Base-by-base conservation (phyloP, 2,888 invertebrate genomes). In the Miltochrista miniata region DNA sequence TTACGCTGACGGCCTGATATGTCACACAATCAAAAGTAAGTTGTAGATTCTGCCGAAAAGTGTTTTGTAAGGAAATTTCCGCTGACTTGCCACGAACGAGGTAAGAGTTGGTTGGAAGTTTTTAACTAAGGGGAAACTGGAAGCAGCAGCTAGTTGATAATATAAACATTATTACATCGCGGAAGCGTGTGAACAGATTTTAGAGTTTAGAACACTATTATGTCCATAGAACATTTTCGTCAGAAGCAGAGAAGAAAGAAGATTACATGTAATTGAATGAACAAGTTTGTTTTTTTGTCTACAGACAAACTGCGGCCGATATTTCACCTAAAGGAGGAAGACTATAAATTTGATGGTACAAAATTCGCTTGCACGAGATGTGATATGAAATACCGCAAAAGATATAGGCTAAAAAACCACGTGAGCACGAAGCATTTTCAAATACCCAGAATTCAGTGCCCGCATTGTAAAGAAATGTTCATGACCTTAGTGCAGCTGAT, bases 351-450 rank as follows among this genome's bases (percentile, higher is more conserved):
- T 47, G 74, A 76, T 0, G 85, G 74, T 3, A 72, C 68, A 11
- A 38, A 39, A 0, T 79, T 71, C 64, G 47, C 58, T 8, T 87
- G 87, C 62, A 14, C 58, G 9, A 64, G 66, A 18, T 87, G 87
- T 58, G 78, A 80, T 9, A 84, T 79, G 41, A 52, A 46, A 2
- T 87, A 84, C 55, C 66, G 72, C 42, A 84, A 81, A 53, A 41
- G 67, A 1, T 66, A 54, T 54, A 77, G 84, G 0, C 56, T 87
- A 0, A 64, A 73, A 7, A 74, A 67, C 45, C 87, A 87, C 40
- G 60, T 87, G 9, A 83, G 81, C 55, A 74, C 74, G 0, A 82
- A 80, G 53, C 88, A 87, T 35, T 86, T 84, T 49, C 3, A 31
- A 31, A 31, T 31, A 31, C 31, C 31, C 3, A 64, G 69, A 15